Conservation (phyloP, 2,888 invertebrate genomes). For the Seira musarum region DNA sequence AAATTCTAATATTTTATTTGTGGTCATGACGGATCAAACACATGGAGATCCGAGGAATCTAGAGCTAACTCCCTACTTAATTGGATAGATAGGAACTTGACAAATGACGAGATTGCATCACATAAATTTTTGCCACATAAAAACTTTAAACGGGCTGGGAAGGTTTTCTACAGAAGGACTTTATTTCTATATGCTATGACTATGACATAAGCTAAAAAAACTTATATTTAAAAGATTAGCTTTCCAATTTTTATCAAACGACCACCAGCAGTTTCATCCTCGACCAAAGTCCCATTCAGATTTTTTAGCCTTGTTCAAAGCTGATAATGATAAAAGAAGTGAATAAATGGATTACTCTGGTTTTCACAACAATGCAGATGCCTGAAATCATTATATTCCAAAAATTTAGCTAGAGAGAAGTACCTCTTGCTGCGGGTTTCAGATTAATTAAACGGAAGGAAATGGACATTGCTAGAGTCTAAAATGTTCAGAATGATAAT, state of each 20-base stretch:
- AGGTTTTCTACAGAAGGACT: no score
- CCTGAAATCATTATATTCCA: background rate
- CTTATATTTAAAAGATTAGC: background rate
- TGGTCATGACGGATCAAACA: no score
- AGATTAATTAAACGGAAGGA: conserved; percentile 49
- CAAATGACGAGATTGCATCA: conserved; percentile 45
- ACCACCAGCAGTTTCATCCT: no score
- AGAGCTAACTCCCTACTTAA: no score
- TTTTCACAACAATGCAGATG: no score
- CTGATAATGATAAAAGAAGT: no score
- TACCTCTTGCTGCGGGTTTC: conserved; percentile 33
- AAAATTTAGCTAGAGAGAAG: background rate
- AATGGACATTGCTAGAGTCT: conserved; percentile 45
- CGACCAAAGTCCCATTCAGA: no score
- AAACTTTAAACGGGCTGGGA: conserved; percentile 15
- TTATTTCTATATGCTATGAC: background rate
- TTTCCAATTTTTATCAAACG: background rate
- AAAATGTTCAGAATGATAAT: conserved; percentile 42
- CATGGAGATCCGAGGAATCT: no score
- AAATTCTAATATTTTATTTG: no score
- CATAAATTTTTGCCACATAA: conserved; percentile 34
- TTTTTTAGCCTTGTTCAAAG: no score
- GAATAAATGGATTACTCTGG: no score
- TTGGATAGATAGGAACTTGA: no score
- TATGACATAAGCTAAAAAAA: background rate